phyloP scores from a whole-genome alignment of 2,113 vertebrate species.

The Lichenostomus cassidix region DNA sequence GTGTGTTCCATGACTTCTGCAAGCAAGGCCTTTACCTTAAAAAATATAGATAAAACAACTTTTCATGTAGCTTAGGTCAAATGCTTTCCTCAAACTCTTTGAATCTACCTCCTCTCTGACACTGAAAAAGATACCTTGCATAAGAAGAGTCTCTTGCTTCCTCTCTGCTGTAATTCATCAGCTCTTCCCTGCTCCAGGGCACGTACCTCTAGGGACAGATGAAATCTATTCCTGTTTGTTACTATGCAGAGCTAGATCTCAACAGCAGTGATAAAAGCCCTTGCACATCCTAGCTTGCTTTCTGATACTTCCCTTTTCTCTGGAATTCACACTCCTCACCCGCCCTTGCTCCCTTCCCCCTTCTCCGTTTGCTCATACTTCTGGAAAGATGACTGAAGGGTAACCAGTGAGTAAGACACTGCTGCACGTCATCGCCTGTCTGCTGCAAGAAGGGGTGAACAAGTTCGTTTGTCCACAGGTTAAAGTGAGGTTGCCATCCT shows the following conservation, averaged over 20 bases:
- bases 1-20: background rate
- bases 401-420: conserved; percentile 71
- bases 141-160: conserved; percentile 17
- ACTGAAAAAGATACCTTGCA: conserved; percentile 15
- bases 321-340: conserved; percentile 32
- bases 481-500: conserved; percentile 41
- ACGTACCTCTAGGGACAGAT: conserved; percentile 62
- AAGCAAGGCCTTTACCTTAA: background rate
- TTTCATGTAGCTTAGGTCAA: background rate
- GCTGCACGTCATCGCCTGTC: conserved; percentile 63
- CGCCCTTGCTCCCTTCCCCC: conserved; percentile 32
- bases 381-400: conserved; percentile 73
- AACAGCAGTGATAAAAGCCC: conserved; percentile 27
- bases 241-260: conserved; percentile 33
- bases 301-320: conserved; percentile 66
- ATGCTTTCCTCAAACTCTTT: background rate
- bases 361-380: conserved; percentile 68
- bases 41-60: background rate
- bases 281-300: conserved; percentile 59
- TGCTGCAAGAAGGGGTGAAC: conserved; percentile 68
- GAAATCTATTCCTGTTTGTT: conserved; percentile 50
- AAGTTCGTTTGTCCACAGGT: conserved; percentile 69
- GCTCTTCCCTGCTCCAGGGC: conserved; percentile 48
- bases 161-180: conserved; percentile 31
- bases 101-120: background rate